Base-by-base conservation (phyloP, 2,888 invertebrate genomes). In the Ichneumon xanthorius region DNA sequence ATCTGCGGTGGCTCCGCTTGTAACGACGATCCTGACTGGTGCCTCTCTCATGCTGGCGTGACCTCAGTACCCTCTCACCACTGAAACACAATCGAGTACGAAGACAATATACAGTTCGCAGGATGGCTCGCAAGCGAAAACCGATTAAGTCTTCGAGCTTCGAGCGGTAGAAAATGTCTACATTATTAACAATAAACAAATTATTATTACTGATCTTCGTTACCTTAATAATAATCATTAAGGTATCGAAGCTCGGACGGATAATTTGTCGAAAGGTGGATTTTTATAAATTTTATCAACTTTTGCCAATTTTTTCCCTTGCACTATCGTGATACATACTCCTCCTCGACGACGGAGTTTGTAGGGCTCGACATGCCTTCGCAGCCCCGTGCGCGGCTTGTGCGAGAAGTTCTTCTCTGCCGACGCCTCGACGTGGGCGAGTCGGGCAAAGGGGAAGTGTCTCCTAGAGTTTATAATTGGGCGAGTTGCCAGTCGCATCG, bases 1-100 rank as follows among this genome's bases (percentile, higher is more conserved):
- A 97, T 93, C 97, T 96, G 89, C 97, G 96, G 94, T 97, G 96
- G 92, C 97, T 97, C 90, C 98, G 96, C 94, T 98, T 98, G 94
- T 97, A 98, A 89, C 98, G 96, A 92, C 97, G 94, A 95, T 96
- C 97, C 94, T 95, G 97, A 95, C 95, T 97, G 93, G 96, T 97
- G 94, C 96, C 97, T 94, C 96, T 96, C 95, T 96, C 97, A 92
- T 95, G 95, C 40, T 95, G 95, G 26, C 95, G 94, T 22, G 95
- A 95, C 87, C 96, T 94, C 90, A 96, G 94, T 81, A 95, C 95
- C 89, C 96, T 94, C 92, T 96, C 95, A 89, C 95, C 96, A 92
- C 96, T 96, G 94, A 86, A 95, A 82, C 63, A 55, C 65, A 83
- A 82, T 48, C 75, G 40, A 85, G 58, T 75, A 65, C 55, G 33